Conservation (phyloP, 2,113 vertebrate species). For the Marmota flaviventris region DNA sequence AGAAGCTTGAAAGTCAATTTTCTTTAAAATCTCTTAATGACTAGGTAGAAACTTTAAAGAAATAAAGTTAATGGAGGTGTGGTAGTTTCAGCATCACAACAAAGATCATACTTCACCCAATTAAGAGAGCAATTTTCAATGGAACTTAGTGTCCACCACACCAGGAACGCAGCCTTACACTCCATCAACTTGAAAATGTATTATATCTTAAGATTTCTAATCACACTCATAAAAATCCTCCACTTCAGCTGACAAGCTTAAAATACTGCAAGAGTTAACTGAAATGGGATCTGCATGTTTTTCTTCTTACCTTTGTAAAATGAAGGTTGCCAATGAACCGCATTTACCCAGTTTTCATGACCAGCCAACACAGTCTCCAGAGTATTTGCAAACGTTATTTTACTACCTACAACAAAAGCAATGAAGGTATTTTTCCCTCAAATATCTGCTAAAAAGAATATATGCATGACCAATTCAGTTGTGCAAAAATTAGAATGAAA, state of each 20-base stretch:
- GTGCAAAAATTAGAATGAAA: slow-evolving; percentile 35
- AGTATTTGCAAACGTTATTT: slow-evolving; percentile 89
- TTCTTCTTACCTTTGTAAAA: slow-evolving; percentile 90
- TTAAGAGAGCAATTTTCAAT: not conserved
- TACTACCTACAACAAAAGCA: slow-evolving; percentile 84
- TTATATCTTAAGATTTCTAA: not conserved
- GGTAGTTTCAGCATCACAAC: not conserved
- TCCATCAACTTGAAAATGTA: slow-evolving; percentile 18
- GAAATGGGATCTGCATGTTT: not conserved
- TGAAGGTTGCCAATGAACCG: slow-evolving; percentile 96
- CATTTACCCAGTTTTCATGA: slow-evolving; percentile 98
- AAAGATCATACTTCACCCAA: not conserved
- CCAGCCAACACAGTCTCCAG: slow-evolving; percentile 97
- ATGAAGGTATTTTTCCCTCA: slow-evolving; percentile 43
- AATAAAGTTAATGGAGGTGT: not conserved
- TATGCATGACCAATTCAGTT: not conserved
- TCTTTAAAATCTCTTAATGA: not conserved
- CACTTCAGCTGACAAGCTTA: not conserved
- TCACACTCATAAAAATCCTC: not conserved
- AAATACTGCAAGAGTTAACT: not conserved
- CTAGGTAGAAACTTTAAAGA: not conserved
- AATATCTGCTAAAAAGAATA: slow-evolving; percentile 7
- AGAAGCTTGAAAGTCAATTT: slow-evolving; percentile 22
- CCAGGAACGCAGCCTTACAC: not conserved
- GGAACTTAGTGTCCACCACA: not conserved